Base-by-base conservation (phyloP, 2,113 vertebrate species). In the Saccopteryx leptura region DNA sequence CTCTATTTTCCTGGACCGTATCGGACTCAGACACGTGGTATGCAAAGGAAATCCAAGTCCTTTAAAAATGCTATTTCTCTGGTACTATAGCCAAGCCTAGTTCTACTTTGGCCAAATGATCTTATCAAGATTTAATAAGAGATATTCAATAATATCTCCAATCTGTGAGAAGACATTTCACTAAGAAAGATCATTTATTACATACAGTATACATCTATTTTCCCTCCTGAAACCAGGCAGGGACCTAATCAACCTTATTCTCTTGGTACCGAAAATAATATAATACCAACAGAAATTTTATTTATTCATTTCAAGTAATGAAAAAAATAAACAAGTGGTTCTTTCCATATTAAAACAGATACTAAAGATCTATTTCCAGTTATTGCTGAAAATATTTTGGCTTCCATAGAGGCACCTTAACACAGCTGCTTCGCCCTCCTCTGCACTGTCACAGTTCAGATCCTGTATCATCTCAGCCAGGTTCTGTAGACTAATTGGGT, bases 391-490 rank as follows among this genome's bases (percentile, higher is more conserved):
- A 96, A 93, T 93, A 91, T 91, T 97, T 97, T 97, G 84, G 82
- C 61, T 96, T 88, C 66, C 84, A 71, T 33, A 93, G 95, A 96
- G 24, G 66, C 48, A 91, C 78, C 93, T 78, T 83, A 91, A 94
- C 60, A 88, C 61, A 76, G 65, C 72, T 93, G 75, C 86, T 72
- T 76, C 90, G 78, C 91, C 66, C 69, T 97, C 71, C 54, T 89
- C 23, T 39, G 54, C 1, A 4, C 26, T 91, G 80, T 91, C 91
- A 97, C 96, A 86, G 83, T 90, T 88, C 82, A 94, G 86, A 97
- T 94, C 95, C 96, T 97, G 94, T 93, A 95, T 97, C 96, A 98
- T 98, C 0, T 5, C 96, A 98, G 98, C 96, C 98, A 98, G 98
- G 97, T 97, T 97, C 96, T 93, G 80, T 74, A 96, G 96, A 82